Evolutionary conservation across 2,113 vertebrate species (phyloP).

Genomic region (Nycticryphes semicollaris): DNA sequence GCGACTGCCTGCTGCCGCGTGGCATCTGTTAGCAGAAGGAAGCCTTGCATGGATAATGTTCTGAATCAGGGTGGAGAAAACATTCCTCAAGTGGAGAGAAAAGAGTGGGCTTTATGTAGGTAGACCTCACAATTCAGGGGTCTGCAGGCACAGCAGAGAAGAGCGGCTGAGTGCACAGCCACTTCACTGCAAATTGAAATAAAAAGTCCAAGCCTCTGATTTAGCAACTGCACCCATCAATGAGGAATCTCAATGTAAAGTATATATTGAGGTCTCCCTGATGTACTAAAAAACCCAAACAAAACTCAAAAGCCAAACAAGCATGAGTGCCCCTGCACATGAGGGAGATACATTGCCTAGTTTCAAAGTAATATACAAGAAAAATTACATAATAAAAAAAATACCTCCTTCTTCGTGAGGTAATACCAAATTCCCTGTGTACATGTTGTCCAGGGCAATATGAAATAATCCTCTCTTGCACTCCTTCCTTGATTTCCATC

Average conservation of each 20-base stretch:
- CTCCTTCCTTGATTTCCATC: background rate
- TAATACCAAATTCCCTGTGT: background rate
- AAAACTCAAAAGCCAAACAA: background rate
- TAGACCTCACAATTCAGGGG: background rate
- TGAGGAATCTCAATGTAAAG: background rate
- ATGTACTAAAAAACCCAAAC: background rate
- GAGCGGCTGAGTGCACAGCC: background rate
- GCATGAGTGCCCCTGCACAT: background rate
- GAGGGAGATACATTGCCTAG: background rate
- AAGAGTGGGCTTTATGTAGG: background rate
- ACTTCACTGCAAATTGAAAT: background rate
- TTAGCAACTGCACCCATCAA: background rate
- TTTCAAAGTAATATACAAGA: background rate
- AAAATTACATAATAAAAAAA: background rate
- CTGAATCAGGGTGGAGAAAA: background rate
- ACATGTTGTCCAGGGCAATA: background rate
- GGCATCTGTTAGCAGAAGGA: background rate
- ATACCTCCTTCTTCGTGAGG: background rate
- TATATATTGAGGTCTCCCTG: background rate
- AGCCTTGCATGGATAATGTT: background rate
- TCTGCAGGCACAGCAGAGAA: background rate
- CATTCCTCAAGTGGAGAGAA: background rate
- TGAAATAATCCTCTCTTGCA: background rate
- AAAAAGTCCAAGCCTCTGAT: background rate
- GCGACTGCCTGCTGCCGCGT: accelerated